Percentiles rank a stretch among this genome's conserved stretches.
phyloP scores from a whole-genome alignment of 2,797 vertebrate species.

The Saxicola maurus region DNA sequence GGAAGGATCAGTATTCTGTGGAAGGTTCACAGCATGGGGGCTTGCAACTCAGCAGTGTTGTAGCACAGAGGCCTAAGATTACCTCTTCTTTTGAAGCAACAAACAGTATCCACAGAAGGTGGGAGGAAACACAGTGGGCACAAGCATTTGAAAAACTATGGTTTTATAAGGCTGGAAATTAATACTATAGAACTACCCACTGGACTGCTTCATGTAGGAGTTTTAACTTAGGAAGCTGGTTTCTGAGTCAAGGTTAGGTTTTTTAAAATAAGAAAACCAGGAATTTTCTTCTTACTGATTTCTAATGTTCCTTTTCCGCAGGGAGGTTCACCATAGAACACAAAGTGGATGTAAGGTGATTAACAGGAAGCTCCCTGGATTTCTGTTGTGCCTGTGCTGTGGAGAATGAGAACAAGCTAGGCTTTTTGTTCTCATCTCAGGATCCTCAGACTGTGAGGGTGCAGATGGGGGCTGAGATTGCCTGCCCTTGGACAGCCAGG shows the following conservation, averaged over 20 bases:
- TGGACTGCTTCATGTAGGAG: background rate
- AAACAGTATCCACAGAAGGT: slow-evolving; percentile 15
- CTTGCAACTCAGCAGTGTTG: background rate
- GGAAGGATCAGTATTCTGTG: background rate
- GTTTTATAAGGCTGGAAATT: background rate
- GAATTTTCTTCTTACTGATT: background rate
- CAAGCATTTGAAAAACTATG: slow-evolving; percentile 18
- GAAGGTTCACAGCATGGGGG: background rate
- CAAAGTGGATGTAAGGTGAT: background rate
- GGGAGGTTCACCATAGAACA: background rate
- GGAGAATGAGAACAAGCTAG: background rate
- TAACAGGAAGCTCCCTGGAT: background rate
- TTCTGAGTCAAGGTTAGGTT: background rate
- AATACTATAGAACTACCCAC: background rate
- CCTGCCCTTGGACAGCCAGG: background rate
- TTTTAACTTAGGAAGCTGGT: background rate
- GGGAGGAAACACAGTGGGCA: background rate
- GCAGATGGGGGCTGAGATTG: background rate
- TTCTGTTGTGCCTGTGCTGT: background rate
- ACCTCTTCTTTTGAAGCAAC: background rate
- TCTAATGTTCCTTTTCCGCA: background rate
- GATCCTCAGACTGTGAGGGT: background rate
- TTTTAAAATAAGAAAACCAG: background rate
- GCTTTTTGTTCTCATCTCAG: background rate
- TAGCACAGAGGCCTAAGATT: background rate